phyloP scores from a whole-genome alignment of 2,113 vertebrate species.

The Anolis carolinensis region DNA sequence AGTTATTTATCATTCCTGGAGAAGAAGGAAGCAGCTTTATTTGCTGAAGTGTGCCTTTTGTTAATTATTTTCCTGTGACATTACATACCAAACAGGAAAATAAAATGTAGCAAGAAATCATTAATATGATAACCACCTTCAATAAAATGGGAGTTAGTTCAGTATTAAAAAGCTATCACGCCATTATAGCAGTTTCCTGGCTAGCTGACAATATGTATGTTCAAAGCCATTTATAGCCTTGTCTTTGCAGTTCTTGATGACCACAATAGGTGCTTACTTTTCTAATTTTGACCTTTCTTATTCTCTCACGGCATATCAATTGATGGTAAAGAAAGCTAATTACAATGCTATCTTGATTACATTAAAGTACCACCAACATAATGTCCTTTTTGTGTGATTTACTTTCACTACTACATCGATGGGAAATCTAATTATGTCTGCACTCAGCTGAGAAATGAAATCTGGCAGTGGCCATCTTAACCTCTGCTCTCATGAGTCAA shows the following conservation, averaged over 20 bases:
- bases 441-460: neutral
- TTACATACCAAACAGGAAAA: rapidly evolving
- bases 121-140: neutral
- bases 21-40: neutral
- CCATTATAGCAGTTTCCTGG: neutral
- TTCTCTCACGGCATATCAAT: slow-evolving; percentile 7
- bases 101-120: neutral
- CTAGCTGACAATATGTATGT: neutral
- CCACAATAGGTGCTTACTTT: neutral
- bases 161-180: neutral
- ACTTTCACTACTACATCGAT: slow-evolving; percentile 37
- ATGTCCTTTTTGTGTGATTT: slow-evolving; percentile 30
- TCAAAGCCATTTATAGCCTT: neutral
- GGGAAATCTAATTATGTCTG: slow-evolving; percentile 25
- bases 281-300: neutral
- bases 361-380: slow-evolving; percentile 14
- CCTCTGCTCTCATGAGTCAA: slow-evolving; percentile 40
- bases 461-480: slow-evolving; percentile 21
- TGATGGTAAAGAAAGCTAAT: slow-evolving; percentile 22
- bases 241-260: neutral
- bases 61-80: neutral
- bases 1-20: neutral
- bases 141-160: neutral
- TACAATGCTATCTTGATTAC: neutral
- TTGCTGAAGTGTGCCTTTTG: neutral